Evolutionary conservation across 2,888 invertebrate species (phyloP).

Genomic region (Cepaea hortensis): DNA sequence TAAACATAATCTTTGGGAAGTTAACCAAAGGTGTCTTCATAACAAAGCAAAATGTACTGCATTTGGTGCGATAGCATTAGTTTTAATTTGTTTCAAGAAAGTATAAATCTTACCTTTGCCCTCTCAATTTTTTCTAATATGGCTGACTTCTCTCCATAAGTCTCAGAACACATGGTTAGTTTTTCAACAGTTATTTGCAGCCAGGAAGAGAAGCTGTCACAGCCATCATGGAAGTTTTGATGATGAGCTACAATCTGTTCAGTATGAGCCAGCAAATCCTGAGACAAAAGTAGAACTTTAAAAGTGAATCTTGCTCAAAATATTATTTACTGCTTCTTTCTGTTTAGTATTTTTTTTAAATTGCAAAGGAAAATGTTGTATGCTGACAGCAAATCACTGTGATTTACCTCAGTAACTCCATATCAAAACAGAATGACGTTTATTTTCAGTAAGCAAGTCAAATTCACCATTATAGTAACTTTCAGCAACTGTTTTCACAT

Average conservation of each 20-base stretch:
- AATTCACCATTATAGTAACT: too few species aligned
- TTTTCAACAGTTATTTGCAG: constrained; percentile 92
- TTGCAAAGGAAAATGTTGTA: too few species aligned
- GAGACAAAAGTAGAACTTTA: constrained; percentile 11
- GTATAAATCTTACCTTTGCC: constrained; percentile 76
- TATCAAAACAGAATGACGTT: too few species aligned
- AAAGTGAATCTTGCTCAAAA: neutral
- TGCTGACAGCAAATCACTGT: too few species aligned
- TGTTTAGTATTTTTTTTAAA: too few species aligned
- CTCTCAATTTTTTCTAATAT: constrained; percentile 85
- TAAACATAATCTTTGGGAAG: too few species aligned
- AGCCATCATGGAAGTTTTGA: constrained; percentile 92
- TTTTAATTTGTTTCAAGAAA: neutral
- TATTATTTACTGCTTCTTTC: neutral
- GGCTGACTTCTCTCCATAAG: constrained; percentile 88
- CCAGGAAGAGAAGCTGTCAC: constrained; percentile 94
- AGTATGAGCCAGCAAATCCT: constrained; percentile 68
- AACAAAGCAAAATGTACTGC: too few species aligned
- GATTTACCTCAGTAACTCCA: too few species aligned
- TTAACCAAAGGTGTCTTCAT: too few species aligned
- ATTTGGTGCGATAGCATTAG: too few species aligned
- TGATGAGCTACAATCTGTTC: constrained; percentile 72
- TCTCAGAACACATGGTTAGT: constrained; percentile 91
- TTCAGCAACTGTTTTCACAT: too few species aligned
- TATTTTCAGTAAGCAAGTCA: too few species aligned